These are phyloP conservation scores for Gephyroberyx darwinii DNA, from an alignment of 2,797 vertebrate species.

Conservation along the genomic window DNA sequence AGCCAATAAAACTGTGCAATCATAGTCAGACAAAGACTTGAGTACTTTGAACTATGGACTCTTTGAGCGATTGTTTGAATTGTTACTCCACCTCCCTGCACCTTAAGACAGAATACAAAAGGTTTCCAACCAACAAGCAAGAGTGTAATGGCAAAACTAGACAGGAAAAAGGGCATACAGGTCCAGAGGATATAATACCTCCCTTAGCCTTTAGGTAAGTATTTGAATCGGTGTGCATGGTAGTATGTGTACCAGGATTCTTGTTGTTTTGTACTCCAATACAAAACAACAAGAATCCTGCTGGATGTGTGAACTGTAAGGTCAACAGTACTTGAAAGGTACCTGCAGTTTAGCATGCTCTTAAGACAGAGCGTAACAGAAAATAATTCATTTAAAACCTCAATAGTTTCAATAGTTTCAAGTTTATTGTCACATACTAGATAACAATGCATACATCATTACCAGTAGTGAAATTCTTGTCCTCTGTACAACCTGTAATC, in stretches of 20 bases:
- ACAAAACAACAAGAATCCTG: too few species aligned
- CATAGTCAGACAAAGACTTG: conserved; percentile 22
- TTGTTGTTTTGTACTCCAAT: background rate
- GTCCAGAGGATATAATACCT: background rate
- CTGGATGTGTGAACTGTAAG: background rate
- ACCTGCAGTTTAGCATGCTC: background rate
- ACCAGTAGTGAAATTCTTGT: too few species aligned
- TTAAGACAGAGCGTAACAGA: background rate
- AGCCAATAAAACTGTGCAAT: conserved; percentile 34
- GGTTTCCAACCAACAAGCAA: background rate
- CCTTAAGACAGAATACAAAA: conserved; percentile 14
- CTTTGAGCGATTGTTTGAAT: conserved; percentile 34
- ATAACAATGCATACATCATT: too few species aligned
- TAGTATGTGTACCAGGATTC: background rate
- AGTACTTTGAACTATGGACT: conserved; percentile 58
- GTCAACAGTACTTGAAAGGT: background rate
- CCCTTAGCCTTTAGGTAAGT: conserved; percentile 21
- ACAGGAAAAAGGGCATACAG: background rate
- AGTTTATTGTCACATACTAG: too few species aligned
- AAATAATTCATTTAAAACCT: background rate
- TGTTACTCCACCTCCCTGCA: conserved; percentile 26
- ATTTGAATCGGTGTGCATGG: background rate
- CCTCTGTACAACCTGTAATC: too few species aligned
- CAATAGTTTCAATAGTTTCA: too few species aligned
- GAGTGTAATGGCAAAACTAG: background rate